Percentiles rank a stretch among this genome's conserved stretches.
Evolutionary conservation across 2,113 vertebrate genomes (phyloP).

Genomic region (Semnornis frantzii): DNA sequence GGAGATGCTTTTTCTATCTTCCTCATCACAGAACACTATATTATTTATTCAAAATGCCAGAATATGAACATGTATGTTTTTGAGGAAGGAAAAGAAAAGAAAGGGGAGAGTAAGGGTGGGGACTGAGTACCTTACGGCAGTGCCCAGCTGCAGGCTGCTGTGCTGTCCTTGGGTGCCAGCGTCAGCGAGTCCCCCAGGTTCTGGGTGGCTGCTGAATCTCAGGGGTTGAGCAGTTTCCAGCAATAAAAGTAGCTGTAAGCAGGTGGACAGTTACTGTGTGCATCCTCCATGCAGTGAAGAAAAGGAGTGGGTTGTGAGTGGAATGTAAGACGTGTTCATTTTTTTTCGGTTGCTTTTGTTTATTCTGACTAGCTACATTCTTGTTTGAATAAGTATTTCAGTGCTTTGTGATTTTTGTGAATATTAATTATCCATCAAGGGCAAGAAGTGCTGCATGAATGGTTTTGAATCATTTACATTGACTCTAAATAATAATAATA

Average conservation of each 20-base stretch:
- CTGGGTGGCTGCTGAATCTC: neutral
- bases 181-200: accelerated
- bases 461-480: neutral
- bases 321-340: neutral
- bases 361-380: neutral
- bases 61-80: neutral
- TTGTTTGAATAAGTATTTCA: neutral
- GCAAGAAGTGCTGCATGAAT: neutral
- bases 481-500: neutral
- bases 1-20: neutral
- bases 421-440: neutral
- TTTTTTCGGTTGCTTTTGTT: neutral
- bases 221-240: neutral
- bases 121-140: neutral
- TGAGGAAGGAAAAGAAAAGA: neutral
- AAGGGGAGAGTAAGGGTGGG: neutral
- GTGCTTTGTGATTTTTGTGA: neutral
- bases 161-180: neutral
- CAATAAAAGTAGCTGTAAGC: neutral
- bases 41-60: neutral
- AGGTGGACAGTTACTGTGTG: neutral
- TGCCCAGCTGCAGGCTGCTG: neutral
- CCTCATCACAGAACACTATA: neutral
- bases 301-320: neutral
- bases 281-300: neutral